Base-by-base conservation (phyloP, 2,797 vertebrate species). In the Synaphobranchus kaupii region DNA sequence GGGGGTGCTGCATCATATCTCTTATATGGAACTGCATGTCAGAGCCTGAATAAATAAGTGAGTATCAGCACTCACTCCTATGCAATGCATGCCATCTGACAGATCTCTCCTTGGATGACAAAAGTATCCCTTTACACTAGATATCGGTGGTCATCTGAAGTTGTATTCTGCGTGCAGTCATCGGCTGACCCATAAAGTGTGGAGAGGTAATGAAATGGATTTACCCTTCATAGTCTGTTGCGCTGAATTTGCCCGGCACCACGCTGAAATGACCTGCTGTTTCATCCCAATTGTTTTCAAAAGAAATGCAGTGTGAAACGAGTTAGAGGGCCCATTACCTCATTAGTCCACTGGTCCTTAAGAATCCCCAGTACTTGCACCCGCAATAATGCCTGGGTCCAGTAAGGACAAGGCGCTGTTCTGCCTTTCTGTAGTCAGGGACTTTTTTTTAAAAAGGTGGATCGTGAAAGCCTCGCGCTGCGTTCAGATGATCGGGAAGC, bases 241-340 rank as follows among this genome's bases (percentile, higher is more conserved):
- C 95, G 95, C 95, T 95, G 96, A 95, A 96, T 95, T 96, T 96
- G 95, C 95, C 94, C 94, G 93, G 94, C 94, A 93, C 94, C 93
- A 94, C 94, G 93, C 94, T 96, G 93, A 95, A 96, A 96, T 95
- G 94, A 94, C 95, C 95, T 95, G 91, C 94, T 95, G 95, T 94
- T 94, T 93, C 95, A 93, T 96, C 93, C 96, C 95, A 96, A 96
- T 97, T 96, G 96, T 94, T 95, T 95, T 95, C 93, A 94, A 95
- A 94, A 95, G 94, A 95, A 94, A 94, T 92, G 93, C 94, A 94
- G 94, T 95, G 94, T 94, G 94, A 94, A 95, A 93, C 94, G 94
- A 96, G 94, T 96, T 94, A 95, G 93, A 95, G 94, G 95, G 94
- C 94, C 96, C 95, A 96, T 96, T 96, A 96, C 95, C 94, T 93